Conservation (phyloP, 1,140 invertebrate genomes). For the Himalopsyche phryganea region DNA sequence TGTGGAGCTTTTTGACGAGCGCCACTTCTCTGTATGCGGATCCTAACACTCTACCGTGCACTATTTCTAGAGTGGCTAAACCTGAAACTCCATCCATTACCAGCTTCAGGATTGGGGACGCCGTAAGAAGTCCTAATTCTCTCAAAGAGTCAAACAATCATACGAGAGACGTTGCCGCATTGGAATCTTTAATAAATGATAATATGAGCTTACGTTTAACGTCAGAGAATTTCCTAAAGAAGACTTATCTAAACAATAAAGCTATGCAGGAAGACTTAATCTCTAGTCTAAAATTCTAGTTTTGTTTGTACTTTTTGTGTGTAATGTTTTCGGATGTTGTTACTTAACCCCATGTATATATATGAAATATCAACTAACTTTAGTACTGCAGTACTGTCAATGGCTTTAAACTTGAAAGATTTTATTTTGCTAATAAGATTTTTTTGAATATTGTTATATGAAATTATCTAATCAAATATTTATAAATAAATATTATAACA, state of each 20-base stretch:
- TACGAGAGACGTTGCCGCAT: not conserved
- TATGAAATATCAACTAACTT: no score
- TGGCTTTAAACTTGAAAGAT: no score
- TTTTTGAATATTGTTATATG: no score
- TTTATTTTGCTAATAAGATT: no score
- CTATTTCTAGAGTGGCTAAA: not conserved
- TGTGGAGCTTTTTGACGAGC: not conserved
- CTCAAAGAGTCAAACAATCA: not conserved
- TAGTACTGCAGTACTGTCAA: no score
- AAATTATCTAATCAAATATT: no score
- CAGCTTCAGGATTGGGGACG: constrained; percentile 23
- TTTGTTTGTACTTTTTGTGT: no score
- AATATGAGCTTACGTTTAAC: constrained; percentile 18
- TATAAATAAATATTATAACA: no score
- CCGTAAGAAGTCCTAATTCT: constrained; percentile 4
- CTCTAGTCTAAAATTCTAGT: no score
- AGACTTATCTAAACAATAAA: constrained; percentile 7
- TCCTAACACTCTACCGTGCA: not conserved
- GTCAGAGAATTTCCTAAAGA: constrained; percentile 1
- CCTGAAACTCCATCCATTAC: not conserved
- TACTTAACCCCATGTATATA: no score
- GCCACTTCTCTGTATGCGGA: not conserved
- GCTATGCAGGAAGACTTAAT: not conserved
- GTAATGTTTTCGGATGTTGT: no score
- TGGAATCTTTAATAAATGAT: constrained; percentile 24